These are phyloP conservation scores for Thyatira batis DNA, from an alignment of 2,888 invertebrate genomes.

Conservation along the genomic window DNA sequence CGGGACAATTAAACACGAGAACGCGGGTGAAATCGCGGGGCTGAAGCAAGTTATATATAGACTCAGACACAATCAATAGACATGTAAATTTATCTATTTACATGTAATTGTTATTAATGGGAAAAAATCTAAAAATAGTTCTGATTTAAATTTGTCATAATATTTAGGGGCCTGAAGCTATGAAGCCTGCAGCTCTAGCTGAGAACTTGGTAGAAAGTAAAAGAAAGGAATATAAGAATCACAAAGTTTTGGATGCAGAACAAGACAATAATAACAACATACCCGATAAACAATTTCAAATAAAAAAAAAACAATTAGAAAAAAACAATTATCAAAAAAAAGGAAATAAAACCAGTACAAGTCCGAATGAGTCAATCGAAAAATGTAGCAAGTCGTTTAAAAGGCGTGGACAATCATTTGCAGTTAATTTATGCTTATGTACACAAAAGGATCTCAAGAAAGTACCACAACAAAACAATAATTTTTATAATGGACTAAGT, in stretches of 20 bases:
- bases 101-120: too few relatives aligned
- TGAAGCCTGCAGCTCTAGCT: background rate
- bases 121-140: too few relatives aligned
- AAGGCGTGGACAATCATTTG: constrained; percentile 44
- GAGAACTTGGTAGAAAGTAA: background rate
- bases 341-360: constrained; percentile 11
- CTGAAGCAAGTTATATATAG: too few relatives aligned
- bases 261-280: background rate
- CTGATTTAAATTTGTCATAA: background rate
- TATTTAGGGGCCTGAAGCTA: background rate
- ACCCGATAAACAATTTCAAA: background rate
- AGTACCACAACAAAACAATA: constrained; percentile 14
- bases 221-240: background rate
- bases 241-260: background rate
- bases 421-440: constrained; percentile 67
- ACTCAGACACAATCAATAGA: too few relatives aligned
- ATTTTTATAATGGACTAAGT: background rate
- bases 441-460: constrained; percentile 36
- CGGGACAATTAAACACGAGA: too few relatives aligned
- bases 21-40: too few relatives aligned
- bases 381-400: constrained; percentile 32
- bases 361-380: constrained; percentile 17
- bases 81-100: too few relatives aligned
- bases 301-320: constrained; percentile 6
- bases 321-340: constrained; percentile 15